Conservation (phyloP, 1,140 invertebrate species). For the Drosophila quadrilineata region DNA sequence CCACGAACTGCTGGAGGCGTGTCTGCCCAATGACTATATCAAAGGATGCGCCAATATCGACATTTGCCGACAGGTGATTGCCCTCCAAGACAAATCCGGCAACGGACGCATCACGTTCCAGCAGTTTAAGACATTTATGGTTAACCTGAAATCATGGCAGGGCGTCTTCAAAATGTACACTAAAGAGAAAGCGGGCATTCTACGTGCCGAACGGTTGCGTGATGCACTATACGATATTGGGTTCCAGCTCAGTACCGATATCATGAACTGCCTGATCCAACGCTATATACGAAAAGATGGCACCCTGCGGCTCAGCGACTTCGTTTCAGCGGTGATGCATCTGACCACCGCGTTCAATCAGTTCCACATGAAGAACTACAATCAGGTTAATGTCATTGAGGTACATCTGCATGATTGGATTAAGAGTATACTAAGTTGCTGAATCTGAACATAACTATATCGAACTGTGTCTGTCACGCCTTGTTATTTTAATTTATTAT, state of each 20-base stretch:
- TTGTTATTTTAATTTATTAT: constrained; percentile 6
- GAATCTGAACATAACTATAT: too few relatives aligned
- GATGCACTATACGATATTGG: constrained; percentile 93
- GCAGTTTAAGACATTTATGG: constrained; percentile 96
- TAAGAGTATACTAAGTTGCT: constrained; percentile 71
- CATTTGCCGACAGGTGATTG: constrained; percentile 93
- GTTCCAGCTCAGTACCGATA: constrained; percentile 92
- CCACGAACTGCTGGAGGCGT: constrained; percentile 94
- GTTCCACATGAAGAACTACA: constrained; percentile 91
- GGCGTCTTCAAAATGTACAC: constrained; percentile 94
- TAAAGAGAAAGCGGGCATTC: constrained; percentile 94
- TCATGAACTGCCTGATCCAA: constrained; percentile 90
- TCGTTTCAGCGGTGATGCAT: constrained; percentile 94
- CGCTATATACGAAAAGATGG: constrained; percentile 96
- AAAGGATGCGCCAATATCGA: constrained; percentile 96
- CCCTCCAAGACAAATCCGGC: constrained; percentile 92
- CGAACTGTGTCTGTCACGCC: too few relatives aligned
- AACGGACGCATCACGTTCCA: constrained; percentile 91
- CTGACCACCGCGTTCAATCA: constrained; percentile 94
- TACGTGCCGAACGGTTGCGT: constrained; percentile 92
- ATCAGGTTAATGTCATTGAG: constrained; percentile 91
- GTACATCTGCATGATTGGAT: constrained; percentile 87
- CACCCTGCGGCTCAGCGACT: constrained; percentile 95
- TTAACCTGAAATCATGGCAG: constrained; percentile 95
- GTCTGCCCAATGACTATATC: constrained; percentile 96